Base-by-base conservation (phyloP, 2,888 invertebrate species). In the Eristalinus aeneus region DNA sequence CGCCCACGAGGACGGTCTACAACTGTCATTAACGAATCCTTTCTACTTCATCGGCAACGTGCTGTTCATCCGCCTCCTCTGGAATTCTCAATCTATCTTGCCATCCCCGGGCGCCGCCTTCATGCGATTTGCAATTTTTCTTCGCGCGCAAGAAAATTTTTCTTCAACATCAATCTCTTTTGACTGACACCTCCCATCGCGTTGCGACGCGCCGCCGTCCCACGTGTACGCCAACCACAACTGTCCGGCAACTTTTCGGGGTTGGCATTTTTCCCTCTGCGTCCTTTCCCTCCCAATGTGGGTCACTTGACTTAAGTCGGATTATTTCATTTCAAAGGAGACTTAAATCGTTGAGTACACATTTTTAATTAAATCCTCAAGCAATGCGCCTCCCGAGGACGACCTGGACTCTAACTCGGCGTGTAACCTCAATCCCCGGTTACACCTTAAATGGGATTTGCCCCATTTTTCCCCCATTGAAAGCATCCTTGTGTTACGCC, bases 331-430 rank as follows among this genome's bases (percentile, higher is more conserved):
- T 58, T 68, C 64, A 74, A 72, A 77, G 68, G 46, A 46, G 73
- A 73, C 53, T 77, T 64, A 36, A 53, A 11, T 63, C 77, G 67
- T 69, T 78, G 69, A 84, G 74, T 84, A 74, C 61, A 78, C 53
- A 65, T 79, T 84, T 83, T 78, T 83, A 83, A 78, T 83, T 74
- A 61, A 69, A 71, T 23, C 69, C 34, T 12, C 64, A 68, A 77
- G 72, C 64, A 64, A 53, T 27, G 63, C 61, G 31, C 58, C 58
- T 39, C 61, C n/a, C 27, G 27, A 12, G 22, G 16, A 46, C 46
- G 16, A 46, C 22, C 22, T n/a, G n/a, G n/a, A n/a, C 36, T 16
- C 10, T 54, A 63, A 72, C n/a, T 46, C 11, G 10, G 27, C 69
- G 53, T 58, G 27, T 58, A 71, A 61, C 61, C 76, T 22, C 63